These are phyloP conservation scores for Irena cyanogastra DNA, from an alignment of 2,113 vertebrate species.

Conservation along the genomic window DNA sequence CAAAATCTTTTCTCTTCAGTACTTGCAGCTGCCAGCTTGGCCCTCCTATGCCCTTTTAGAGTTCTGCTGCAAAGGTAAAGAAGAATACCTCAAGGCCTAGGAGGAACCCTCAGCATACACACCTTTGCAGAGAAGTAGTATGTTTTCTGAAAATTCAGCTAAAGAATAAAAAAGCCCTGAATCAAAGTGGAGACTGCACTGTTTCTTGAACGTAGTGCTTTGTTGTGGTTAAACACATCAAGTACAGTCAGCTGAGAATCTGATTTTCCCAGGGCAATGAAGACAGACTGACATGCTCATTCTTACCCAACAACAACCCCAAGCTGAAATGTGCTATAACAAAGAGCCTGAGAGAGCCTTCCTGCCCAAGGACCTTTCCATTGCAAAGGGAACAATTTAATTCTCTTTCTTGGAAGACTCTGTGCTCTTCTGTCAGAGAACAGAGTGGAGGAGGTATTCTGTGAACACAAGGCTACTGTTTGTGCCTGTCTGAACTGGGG, in stretches of 20 bases:
- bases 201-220: neutral
- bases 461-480: neutral
- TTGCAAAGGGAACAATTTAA: neutral
- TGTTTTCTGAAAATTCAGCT: neutral
- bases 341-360: neutral
- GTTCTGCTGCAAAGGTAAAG: neutral
- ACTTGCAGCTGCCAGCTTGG: neutral
- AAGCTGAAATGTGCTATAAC: neutral
- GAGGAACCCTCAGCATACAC: neutral
- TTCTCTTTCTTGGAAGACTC: neutral
- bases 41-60: neutral
- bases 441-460: neutral
- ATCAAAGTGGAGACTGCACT: neutral
- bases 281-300: neutral
- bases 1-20: neutral
- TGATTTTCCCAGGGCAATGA: neutral
- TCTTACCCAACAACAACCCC: neutral
- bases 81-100: neutral
- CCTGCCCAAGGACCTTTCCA: neutral
- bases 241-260: neutral
- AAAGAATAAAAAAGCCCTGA: neutral
- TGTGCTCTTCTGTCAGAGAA: neutral
- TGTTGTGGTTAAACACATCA: neutral
- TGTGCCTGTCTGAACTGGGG: neutral
- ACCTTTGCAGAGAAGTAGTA: neutral